Conservation (phyloP, 2,797 vertebrate genomes). For the Trichosurus vulpecula region DNA sequence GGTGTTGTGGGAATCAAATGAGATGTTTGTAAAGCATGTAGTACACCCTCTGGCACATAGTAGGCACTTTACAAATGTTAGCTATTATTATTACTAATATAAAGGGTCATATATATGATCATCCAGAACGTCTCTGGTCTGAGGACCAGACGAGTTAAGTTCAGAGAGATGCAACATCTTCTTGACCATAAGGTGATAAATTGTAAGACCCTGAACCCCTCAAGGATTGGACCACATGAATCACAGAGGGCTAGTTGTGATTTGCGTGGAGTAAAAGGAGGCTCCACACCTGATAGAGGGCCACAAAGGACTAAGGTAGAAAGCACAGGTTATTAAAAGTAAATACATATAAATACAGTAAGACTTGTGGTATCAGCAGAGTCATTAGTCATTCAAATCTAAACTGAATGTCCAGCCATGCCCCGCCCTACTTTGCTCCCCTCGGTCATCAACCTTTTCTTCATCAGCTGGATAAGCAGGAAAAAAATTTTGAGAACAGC, state of each 20-base stretch:
- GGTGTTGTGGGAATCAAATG: not conserved
- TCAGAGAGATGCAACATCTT: not conserved
- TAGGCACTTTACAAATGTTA: not conserved
- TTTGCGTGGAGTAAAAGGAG: not conserved
- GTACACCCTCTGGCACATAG: not conserved
- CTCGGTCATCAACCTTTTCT: not conserved
- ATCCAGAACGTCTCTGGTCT: not conserved
- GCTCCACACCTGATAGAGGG: not conserved
- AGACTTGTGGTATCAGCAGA: not conserved
- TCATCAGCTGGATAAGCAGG: not conserved
- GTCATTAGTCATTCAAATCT: not conserved
- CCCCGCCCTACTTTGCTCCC: not conserved
- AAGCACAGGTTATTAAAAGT: not conserved
- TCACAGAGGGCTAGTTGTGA: not conserved
- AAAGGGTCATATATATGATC: not conserved
- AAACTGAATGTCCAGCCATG: not conserved
- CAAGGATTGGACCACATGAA: not conserved
- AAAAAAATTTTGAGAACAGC: not conserved
- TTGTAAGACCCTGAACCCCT: not conserved
- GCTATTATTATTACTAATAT: not conserved
- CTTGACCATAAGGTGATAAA: not conserved
- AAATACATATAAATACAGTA: not conserved
- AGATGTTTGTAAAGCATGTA: not conserved
- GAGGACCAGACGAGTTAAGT: not conserved
- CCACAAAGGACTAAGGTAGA: not conserved